Conservation (phyloP, 1,140 invertebrate species). For the Solenopsis invicta region DNA sequence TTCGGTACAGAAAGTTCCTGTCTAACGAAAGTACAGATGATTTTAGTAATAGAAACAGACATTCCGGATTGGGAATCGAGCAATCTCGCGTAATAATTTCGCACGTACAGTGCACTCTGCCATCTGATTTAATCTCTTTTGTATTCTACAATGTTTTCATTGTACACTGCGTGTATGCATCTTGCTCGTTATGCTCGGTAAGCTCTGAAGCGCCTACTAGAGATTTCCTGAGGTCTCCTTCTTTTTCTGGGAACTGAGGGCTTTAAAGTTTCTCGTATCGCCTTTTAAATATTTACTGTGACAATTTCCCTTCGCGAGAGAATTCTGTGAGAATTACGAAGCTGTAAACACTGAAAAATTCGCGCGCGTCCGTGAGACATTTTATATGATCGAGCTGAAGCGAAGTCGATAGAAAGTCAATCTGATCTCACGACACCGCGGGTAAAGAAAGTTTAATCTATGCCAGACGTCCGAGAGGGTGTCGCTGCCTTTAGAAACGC, state of each 20-base stretch:
- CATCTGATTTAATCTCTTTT: neutral
- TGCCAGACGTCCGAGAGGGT: conserved; percentile 42
- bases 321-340: too few relatives aligned
- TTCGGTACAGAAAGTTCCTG: conserved; percentile 29
- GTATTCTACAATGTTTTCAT: neutral
- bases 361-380: conserved; percentile 25
- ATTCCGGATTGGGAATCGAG: conserved; percentile 11
- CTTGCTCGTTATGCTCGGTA: too few relatives aligned
- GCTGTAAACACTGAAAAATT: conserved; percentile 3
- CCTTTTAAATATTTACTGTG: conserved; percentile 15
- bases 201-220: neutral
- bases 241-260: neutral
- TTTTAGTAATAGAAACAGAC: conserved; percentile 6
- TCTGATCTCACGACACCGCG: conserved; percentile 48
- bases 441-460: conserved; percentile 55
- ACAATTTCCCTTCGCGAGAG: conserved; percentile 20
- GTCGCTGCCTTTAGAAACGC: conserved; percentile 30
- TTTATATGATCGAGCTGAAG: conserved; percentile 39
- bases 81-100: neutral
- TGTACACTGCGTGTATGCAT: neutral
- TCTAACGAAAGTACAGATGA: conserved; percentile 31
- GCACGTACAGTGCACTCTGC: neutral
- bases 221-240: neutral
- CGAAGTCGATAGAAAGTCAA: conserved; percentile 57
- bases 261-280: neutral